phyloP scores from a whole-genome alignment of 2,888 invertebrate species.

The Linyphia triangularis region DNA sequence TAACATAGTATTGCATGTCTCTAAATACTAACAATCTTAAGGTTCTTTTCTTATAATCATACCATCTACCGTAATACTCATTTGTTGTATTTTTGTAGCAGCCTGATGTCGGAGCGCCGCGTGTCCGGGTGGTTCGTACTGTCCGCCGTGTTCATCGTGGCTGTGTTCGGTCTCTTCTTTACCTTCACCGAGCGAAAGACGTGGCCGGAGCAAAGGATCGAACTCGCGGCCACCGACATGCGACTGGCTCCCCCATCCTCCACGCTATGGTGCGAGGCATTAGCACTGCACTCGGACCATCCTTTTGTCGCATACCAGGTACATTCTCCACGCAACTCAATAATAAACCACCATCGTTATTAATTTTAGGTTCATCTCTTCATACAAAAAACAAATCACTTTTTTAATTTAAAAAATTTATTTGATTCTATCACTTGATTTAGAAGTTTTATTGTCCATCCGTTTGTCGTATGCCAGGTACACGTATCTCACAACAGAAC shows the following conservation, averaged over 20 bases:
- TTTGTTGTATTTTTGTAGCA: too few species aligned
- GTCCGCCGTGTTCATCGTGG: constrained; percentile 59
- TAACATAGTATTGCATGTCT: too few species aligned
- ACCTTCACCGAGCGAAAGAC: constrained; percentile 67
- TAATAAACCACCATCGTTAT: too few species aligned
- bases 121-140: constrained; percentile 69
- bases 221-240: constrained; percentile 60
- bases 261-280: constrained; percentile 64
- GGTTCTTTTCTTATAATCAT: too few species aligned
- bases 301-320: constrained; percentile 66
- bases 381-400: too few species aligned
- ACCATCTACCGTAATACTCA: too few species aligned
- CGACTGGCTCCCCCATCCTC: constrained; percentile 45
- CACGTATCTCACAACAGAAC: too few species aligned
- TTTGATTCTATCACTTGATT: not conserved
- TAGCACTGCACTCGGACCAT: constrained; percentile 54
- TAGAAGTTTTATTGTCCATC: not conserved
- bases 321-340: not conserved
- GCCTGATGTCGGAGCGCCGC: constrained; percentile 36
- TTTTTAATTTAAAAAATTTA: not conserved
- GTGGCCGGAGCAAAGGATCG: constrained; percentile 63
- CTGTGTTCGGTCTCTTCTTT: constrained; percentile 68
- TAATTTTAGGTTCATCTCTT: too few species aligned
- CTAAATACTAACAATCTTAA: too few species aligned
- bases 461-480: too few species aligned